These are phyloP conservation scores for Cremastinae sp. DNA, from an alignment of 2,888 invertebrate genomes.

Conservation along the genomic window DNA sequence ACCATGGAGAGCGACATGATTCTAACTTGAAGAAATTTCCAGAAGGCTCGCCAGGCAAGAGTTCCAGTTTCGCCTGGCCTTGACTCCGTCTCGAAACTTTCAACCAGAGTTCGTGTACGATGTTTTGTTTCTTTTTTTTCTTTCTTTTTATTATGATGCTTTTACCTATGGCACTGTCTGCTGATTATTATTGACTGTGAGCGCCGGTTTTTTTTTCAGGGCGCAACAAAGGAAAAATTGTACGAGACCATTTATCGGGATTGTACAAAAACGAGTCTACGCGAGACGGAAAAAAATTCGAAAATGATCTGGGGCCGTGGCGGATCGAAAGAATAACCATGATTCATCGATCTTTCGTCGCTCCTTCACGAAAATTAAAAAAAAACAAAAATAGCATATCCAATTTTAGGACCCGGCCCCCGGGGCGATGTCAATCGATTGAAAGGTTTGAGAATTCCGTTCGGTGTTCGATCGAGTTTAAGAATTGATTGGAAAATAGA, in stretches of 20 bases:
- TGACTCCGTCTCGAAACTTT: conserved; percentile 53
- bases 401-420: too few relatives aligned
- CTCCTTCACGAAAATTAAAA: too few relatives aligned
- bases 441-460: conserved; percentile 2
- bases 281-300: neutral
- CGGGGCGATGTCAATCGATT: too few relatives aligned
- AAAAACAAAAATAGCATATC: too few relatives aligned
- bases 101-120: conserved; percentile 34
- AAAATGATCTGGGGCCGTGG: conserved; percentile 25
- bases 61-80: conserved; percentile 46
- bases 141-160: neutral
- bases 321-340: neutral
- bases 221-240: conserved; percentile 16
- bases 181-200: conserved; percentile 25
- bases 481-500: conserved; percentile 33
- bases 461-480: conserved; percentile 11
- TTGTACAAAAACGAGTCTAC: neutral
- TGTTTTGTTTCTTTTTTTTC: conserved; percentile 17
- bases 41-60: conserved; percentile 33
- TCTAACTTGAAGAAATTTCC: conserved; percentile 27
- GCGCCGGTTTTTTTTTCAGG: neutral
- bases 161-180: conserved; percentile 11
- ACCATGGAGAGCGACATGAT: conserved; percentile 25
- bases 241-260: conserved; percentile 15
- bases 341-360: neutral